Base-by-base conservation (phyloP, 1,140 invertebrate genomes). In the Argopecten irradians region DNA sequence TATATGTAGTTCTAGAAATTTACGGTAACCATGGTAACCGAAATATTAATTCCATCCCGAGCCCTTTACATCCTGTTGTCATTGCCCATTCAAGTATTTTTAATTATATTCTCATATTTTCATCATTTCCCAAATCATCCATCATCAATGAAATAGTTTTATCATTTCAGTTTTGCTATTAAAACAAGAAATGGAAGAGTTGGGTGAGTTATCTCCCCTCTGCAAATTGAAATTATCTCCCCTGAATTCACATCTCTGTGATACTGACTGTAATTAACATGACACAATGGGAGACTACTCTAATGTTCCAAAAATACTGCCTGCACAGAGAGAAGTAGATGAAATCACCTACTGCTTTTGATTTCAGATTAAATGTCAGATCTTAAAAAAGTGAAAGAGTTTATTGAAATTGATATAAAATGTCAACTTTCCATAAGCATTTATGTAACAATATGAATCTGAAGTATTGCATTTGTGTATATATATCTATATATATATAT, bases 381-480 rank as follows among this genome's bases (percentile, higher is more conserved):
- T 71, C 55, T 71, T 71, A 7, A 71, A 71, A 28, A 71, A n/a
- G n/a, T n/a, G 55, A 28, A 1, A 28, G 55, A 71, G 55, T 71
- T 71, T 16, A 71, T 16, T 71, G n/a, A 71, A 71, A 71, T 71
- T 71, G 55, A 71, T 71, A 71, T 71, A n/a, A 71, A 71, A 71
- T 71, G 55, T 71, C 55, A 71, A 71, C 55, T 71, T 71, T 71
- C 55, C 55, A 71, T 71, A 28, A 71, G 55, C 55, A 71, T 71
- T 71, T 71, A 71, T 71, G 55, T 71, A n/a, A 71, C 55, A 28
- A 71, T 71, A 71, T 71, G 55, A 71, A 71, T 71, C 55, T 71
- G 55, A 71, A 71, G 55, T 71, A 71, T 28, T 71, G 55, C 55
- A 71, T 71, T 71, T 71, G 55, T 71, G 28, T 71, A 71, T 46